Evolutionary conservation across 2,797 vertebrate species (phyloP).

Genomic region (Acridotheres tristis): DNA sequence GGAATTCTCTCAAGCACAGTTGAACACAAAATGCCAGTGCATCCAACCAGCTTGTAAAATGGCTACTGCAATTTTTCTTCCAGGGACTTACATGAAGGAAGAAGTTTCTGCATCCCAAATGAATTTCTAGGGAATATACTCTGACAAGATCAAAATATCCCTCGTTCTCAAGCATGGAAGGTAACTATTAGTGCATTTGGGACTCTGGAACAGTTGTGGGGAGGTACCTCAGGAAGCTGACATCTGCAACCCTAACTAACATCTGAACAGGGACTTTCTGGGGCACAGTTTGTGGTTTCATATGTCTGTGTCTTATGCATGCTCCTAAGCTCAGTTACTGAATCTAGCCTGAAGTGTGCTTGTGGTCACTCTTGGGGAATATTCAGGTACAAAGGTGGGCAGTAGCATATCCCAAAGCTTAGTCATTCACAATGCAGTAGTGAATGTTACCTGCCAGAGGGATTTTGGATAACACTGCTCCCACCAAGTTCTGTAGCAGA

Average conservation of each 20-base stretch:
- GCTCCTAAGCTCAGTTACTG: background rate
- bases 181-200: background rate
- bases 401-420: background rate
- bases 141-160: background rate
- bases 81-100: background rate
- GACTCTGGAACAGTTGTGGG: background rate
- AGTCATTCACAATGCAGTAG: background rate
- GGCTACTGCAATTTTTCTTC: background rate
- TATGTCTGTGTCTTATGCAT: background rate
- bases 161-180: background rate
- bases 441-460: background rate
- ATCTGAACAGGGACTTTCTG: background rate
- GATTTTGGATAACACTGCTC: background rate
- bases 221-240: background rate
- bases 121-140: background rate
- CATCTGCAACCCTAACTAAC: background rate
- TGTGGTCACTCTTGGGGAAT: background rate
- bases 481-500: background rate
- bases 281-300: background rate
- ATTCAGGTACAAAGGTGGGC: background rate
- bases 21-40: background rate
- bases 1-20: background rate
- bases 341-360: background rate
- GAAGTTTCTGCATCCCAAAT: background rate
- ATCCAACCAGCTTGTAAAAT: background rate